These are phyloP conservation scores for Caenorhabditis zanzibari DNA, from an alignment of 2,888 invertebrate genomes.

Conservation along the genomic window DNA sequence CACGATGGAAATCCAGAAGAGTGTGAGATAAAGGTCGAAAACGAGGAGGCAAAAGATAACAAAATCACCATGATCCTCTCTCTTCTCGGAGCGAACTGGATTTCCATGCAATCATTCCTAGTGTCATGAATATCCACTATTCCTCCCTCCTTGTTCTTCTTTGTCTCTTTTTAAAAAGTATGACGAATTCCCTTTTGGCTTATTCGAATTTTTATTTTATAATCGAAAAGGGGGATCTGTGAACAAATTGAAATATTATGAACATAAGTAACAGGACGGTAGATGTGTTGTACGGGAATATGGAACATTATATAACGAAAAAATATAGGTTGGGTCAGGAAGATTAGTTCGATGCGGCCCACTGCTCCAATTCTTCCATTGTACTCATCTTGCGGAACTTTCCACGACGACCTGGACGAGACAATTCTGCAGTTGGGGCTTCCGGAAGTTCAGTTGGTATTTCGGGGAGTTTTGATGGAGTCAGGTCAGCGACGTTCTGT, in stretches of 20 bases:
- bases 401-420: slow-evolving; percentile 47
- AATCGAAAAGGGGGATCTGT: slow-evolving; percentile 1
- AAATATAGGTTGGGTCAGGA: neutral
- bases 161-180: slow-evolving; percentile 17
- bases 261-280: slow-evolving; percentile 7
- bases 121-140: slow-evolving; percentile 32
- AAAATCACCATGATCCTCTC: slow-evolving; percentile 20
- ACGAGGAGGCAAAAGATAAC: slow-evolving; percentile 47
- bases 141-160: neutral
- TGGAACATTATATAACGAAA: slow-evolving; percentile 11
- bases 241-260: slow-evolving; percentile 4
- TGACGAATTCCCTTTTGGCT: slow-evolving; percentile 19
- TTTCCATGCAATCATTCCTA: slow-evolving; percentile 15
- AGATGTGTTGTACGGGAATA: slow-evolving; percentile 26
- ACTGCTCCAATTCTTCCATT: slow-evolving; percentile 74
- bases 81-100: slow-evolving; percentile 53
- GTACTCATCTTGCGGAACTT: slow-evolving; percentile 68
- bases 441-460: slow-evolving; percentile 60
- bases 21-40: slow-evolving; percentile 36
- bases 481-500: slow-evolving; percentile 54
- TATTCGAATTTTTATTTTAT: slow-evolving; percentile 8
- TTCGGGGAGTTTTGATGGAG: slow-evolving; percentile 43
- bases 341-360: slow-evolving; percentile 75
- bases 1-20: slow-evolving; percentile 27
- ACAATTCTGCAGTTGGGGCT: slow-evolving; percentile 59